Evolutionary conservation across 1,140 invertebrate genomes (phyloP), one percentile per base, ranked within the genome.

Genomic region (Drosophila jambulina): DNA sequence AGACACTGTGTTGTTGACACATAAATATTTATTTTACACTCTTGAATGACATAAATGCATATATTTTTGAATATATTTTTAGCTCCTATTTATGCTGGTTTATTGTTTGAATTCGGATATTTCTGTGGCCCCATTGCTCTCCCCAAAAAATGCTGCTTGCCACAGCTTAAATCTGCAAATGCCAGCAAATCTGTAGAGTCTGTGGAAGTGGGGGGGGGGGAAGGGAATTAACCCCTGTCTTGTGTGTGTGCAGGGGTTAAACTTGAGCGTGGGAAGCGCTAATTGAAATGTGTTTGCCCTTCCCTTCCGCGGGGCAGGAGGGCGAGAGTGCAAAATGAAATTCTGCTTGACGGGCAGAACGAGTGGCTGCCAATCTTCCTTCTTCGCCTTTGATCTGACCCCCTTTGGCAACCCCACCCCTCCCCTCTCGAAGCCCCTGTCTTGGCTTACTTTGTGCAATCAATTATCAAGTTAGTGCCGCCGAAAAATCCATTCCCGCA

Each of bases 241-340:
- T 25, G 25, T 17, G 23, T 67, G 45, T 32, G 45, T 32, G 36
- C 65, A 63, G 43, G 49, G 70, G 70, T 27, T 65, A 62, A 53
- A 64, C 58, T 83, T 83, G 57, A 63, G 48, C 13, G 15, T 61
- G 64, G 65, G 25, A 53, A 51, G 32, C 63, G 77, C 75, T 81
- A 85, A 81, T 85, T 81, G 78, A 85, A 85, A 74, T 60, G 71
- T 84, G 43, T 82, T 71, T 56, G 53, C 53, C 34, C 69, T 56
- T 43, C n/a, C 36, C 36, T 27, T 21, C 12, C 46, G 7, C 36
- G 29, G 8, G 23, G 21, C 13, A 1, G 45, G 7, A 17, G 51
- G 32, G 21, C 25, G 13, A 65, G 43, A 43, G 51, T 38, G 69
- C 45, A 69, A 70, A 69, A 29, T 74, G 51, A 51, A 71, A 75